phyloP scores from a whole-genome alignment of 1,140 invertebrate genomes.

The Metopolophium dirhodum region DNA sequence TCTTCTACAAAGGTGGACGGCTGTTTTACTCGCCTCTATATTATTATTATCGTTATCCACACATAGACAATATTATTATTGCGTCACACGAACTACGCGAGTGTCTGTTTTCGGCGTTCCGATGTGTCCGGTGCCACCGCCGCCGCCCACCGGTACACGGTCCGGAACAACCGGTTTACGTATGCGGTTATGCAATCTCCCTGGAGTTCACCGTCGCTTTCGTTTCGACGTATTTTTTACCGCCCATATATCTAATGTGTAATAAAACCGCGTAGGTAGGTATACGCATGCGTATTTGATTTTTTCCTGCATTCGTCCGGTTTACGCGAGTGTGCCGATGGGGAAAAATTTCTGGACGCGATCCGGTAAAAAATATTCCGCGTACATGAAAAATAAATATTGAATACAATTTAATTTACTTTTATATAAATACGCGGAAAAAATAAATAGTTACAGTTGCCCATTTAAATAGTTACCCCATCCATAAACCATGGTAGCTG shows the following conservation, averaged over 20 bases:
- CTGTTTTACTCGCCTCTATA: neutral
- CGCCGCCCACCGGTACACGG: neutral
- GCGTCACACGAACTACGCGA: neutral
- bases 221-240: slow-evolving; percentile 28
- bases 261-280: neutral
- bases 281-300: neutral
- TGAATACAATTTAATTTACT: too few relatives aligned
- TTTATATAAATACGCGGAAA: too few relatives aligned
- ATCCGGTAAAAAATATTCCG: too few relatives aligned
- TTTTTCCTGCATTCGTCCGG: neutral
- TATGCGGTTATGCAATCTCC: slow-evolving; percentile 17
- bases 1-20: neutral
- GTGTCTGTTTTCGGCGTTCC: slow-evolving; percentile 11
- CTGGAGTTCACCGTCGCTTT: slow-evolving; percentile 11
- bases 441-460: too few relatives aligned
- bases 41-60: neutral
- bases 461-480: too few relatives aligned
- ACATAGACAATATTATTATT: neutral
- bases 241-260: neutral
- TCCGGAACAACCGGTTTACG: slow-evolving; percentile 18
- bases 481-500: too few relatives aligned
- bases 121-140: neutral
- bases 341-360: neutral
- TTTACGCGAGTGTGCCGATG: neutral
- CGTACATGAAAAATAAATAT: too few relatives aligned